Evolutionary conservation across 2,888 invertebrate genomes (phyloP).

Genomic region (Yponomeuta sedellus): DNA sequence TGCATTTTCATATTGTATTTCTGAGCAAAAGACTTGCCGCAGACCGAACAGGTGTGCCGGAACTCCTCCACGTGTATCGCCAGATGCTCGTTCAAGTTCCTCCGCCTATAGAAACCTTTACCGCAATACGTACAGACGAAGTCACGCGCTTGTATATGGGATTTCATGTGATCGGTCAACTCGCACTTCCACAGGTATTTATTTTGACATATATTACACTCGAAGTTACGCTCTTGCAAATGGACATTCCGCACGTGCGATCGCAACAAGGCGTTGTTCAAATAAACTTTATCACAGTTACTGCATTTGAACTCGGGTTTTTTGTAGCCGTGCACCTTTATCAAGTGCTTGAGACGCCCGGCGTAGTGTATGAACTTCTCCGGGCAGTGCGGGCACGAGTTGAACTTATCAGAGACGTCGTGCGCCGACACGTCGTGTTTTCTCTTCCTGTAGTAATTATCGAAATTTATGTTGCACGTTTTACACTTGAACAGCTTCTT

Average conservation of each 20-base stretch:
- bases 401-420: slow-evolving; percentile 4
- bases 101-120: slow-evolving; percentile 1
- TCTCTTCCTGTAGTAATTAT: slow-evolving; percentile 5
- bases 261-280: neutral
- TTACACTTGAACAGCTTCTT: slow-evolving; percentile 9
- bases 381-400: slow-evolving; percentile 15
- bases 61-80: slow-evolving; percentile 9
- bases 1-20: slow-evolving; percentile 11
- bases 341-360: slow-evolving; percentile 12
- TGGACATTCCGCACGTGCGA: slow-evolving; percentile 1
- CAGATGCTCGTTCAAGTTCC: neutral
- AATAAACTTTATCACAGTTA: slow-evolving; percentile 7
- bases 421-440: slow-evolving; percentile 14
- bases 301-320: slow-evolving; percentile 5
- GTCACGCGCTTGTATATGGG: neutral
- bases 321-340: slow-evolving; percentile 8
- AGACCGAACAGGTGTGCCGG: neutral
- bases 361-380: slow-evolving; percentile 17
- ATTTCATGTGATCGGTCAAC: slow-evolving; percentile 14
- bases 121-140: slow-evolving; percentile 1
- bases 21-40: slow-evolving; percentile 7
- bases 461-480: slow-evolving; percentile 12
- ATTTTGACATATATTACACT: slow-evolving; percentile 10
- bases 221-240: slow-evolving; percentile 13
- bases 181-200: slow-evolving; percentile 6